Evolutionary conservation across 2,888 invertebrate genomes (phyloP).

Genomic region (Eilema caniola): DNA sequence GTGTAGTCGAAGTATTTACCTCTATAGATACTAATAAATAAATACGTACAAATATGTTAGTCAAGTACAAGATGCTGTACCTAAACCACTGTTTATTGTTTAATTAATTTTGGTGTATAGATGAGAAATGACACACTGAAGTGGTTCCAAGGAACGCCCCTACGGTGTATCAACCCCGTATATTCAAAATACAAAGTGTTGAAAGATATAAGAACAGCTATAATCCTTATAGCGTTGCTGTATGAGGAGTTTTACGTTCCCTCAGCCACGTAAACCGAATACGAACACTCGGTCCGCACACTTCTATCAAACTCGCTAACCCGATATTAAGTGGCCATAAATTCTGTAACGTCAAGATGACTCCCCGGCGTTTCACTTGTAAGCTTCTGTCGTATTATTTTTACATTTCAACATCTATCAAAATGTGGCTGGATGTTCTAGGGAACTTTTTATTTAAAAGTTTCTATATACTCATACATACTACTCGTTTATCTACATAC

Average conservation of each 20-base stretch:
- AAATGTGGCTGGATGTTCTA: background rate
- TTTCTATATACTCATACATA: too few species aligned
- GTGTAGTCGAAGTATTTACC: too few species aligned
- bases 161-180: too few species aligned
- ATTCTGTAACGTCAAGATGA: constrained; percentile 64
- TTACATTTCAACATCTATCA: constrained; percentile 53
- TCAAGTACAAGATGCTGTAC: too few species aligned
- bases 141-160: too few species aligned
- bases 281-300: constrained; percentile 21
- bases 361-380: constrained; percentile 65
- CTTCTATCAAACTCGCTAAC: constrained; percentile 35
- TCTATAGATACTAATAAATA: too few species aligned
- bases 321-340: constrained; percentile 71
- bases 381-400: constrained; percentile 64
- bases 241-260: constrained; percentile 11
- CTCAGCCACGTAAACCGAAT: constrained; percentile 22
- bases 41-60: too few species aligned
- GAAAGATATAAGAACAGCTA: constrained; percentile 3
- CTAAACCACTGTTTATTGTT: too few species aligned
- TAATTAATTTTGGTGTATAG: too few species aligned
- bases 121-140: too few species aligned
- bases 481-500: too few species aligned
- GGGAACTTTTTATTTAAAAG: too few species aligned
- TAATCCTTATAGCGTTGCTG: constrained; percentile 13
- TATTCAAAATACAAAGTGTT: constrained; percentile 6